Conservation (phyloP, 2,797 vertebrate species). For the Spondyliosoma cantharus region DNA sequence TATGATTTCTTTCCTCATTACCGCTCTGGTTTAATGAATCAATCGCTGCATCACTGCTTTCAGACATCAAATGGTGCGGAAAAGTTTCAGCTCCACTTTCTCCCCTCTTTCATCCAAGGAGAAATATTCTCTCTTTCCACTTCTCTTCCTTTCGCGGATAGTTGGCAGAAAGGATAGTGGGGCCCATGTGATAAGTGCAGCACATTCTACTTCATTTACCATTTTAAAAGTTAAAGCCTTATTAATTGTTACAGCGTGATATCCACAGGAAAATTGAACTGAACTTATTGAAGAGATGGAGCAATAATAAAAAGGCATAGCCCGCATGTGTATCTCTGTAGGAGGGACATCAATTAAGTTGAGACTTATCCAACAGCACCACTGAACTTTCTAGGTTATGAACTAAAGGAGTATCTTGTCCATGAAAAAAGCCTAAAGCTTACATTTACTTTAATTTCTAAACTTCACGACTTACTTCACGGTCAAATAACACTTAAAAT, state of each 20-base stretch:
- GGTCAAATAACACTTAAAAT: slow-evolving; percentile 31
- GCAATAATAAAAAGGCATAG: slow-evolving; percentile 57
- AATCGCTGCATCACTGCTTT: slow-evolving; percentile 83
- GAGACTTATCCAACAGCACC: slow-evolving; percentile 45
- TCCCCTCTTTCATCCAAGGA: slow-evolving; percentile 70
- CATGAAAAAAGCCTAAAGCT: slow-evolving; percentile 42
- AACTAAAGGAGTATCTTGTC: slow-evolving; percentile 25
- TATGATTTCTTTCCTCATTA: slow-evolving; percentile 87
- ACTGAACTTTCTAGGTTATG: slow-evolving; percentile 42
- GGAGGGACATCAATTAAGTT: slow-evolving; percentile 51
- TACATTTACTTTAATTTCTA: slow-evolving; percentile 25
- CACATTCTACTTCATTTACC: slow-evolving; percentile 67
- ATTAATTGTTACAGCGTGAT: slow-evolving; percentile 72
- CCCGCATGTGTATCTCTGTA: slow-evolving; percentile 60
- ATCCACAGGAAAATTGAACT: slow-evolving; percentile 69
- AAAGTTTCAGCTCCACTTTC: slow-evolving; percentile 75
- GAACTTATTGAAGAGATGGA: slow-evolving; percentile 61
- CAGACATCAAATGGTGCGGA: slow-evolving; percentile 84
- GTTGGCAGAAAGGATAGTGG: slow-evolving; percentile 67
- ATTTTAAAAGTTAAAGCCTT: slow-evolving; percentile 69
- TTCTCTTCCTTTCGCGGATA: slow-evolving; percentile 61
- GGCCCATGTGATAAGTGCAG: slow-evolving; percentile 65
- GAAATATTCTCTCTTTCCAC: slow-evolving; percentile 61
- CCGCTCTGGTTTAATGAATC: slow-evolving; percentile 84
- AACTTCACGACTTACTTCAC: slow-evolving; percentile 18